Evolutionary conservation across 2,113 vertebrate genomes (phyloP), one percentile per base, ranked within the genome.

Genomic region (Columbina picui): DNA sequence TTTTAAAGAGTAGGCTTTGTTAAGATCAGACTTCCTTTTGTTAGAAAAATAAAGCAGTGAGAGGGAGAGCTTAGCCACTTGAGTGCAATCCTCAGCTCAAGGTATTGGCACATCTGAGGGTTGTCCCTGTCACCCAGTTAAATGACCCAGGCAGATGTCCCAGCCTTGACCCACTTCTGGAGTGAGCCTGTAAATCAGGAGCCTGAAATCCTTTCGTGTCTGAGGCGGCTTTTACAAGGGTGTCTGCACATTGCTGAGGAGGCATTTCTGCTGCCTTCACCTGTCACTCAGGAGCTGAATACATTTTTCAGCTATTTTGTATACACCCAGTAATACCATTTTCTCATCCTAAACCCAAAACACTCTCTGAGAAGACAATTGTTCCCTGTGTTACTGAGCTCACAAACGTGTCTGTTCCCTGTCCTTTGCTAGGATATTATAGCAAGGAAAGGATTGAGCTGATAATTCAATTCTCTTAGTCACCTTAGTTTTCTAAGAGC

Each of bases 111-210:
- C 49, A 60, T 87, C 43, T 53, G 57, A 93, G 84, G 32, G 53
- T 43, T 94, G 78, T 83, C 41, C 32, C 55, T 86, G 82, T 91
- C 94, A 84, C 71, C 79, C 69, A 55, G 86, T 92, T 93, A 75
- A 92, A 87, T 64, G 89, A 89, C 74, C 87, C 64, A 80, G 80
- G 92, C 86, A 77, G 73, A 89, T 75, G 82, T 90, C 89, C 85
- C 77, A 85, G 70, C 78, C 86, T 78, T 84, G 90, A 97, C 92
- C 88, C 75, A 91, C 81, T 96, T 96, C 67, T 93, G 65, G 81
- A 61, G 43, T 60, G 14, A 82, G 67, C 73, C 81, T 85, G 74
- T 92, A 95, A 90, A 90, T 87, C 85, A 81, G 83, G 86, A 88
- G 57, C 73, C 49, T 89, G 76, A 88, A 96, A 94, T 96, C 92